phyloP scores from a whole-genome alignment of 92 coral and sea anemone species.

The Porites lobata region DNA sequence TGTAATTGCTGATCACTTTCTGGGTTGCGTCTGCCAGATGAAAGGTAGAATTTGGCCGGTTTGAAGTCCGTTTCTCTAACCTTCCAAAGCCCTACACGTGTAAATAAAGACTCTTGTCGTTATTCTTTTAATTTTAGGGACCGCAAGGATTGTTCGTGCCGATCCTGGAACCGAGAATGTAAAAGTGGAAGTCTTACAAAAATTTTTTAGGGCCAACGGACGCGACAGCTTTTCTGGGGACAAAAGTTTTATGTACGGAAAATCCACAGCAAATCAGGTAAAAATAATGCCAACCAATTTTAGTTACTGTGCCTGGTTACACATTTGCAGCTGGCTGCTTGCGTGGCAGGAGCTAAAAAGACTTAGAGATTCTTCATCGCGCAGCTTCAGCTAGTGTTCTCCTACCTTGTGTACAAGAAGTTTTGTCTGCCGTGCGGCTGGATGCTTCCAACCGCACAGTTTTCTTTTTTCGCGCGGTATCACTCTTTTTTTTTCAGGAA shows the following conservation, averaged over 20 bases:
- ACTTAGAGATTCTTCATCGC: neutral
- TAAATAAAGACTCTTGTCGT: neutral
- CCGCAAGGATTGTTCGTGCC: constrained; percentile 49
- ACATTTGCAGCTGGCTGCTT: neutral
- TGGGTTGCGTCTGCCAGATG: constrained; percentile 25
- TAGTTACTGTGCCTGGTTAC: neutral
- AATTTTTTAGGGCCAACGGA: constrained; percentile 28
- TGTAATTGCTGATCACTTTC: constrained; percentile 42
- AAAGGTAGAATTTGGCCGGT: constrained; percentile 18
- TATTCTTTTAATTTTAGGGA: constrained; percentile 30
- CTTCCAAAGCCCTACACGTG: neutral
- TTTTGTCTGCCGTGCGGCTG: no score
- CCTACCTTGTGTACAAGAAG: no score
- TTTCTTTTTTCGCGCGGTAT: no score
- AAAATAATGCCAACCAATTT: neutral
- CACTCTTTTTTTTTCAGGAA: no score
- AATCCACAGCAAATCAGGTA: constrained; percentile 40
- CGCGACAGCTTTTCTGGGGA: constrained; percentile 49
- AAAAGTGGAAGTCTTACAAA: constrained; percentile 38
- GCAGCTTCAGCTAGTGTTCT: neutral
- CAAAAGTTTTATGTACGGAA: constrained; percentile 52
- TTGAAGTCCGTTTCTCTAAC: neutral
- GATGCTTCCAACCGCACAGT: no score
- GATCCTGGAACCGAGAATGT: constrained; percentile 56
- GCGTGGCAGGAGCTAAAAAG: neutral